Base-by-base conservation (phyloP, 2,113 vertebrate species). In the Puma concolor region DNA sequence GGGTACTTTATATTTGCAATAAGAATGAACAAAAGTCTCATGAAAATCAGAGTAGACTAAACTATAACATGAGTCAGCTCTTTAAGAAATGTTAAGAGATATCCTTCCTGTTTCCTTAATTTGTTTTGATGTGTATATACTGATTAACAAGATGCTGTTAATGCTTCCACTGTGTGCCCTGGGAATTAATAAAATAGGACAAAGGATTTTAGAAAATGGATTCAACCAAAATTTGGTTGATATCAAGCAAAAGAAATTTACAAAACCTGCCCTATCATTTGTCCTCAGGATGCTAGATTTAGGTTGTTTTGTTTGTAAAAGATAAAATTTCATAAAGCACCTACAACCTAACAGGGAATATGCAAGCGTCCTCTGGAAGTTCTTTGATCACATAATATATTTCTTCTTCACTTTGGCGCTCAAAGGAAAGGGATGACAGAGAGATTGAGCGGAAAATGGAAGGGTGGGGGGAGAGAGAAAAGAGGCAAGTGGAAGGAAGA, bases 351-450 rank as follows among this genome's bases (percentile, higher is more conserved):
- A 71, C 52, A 13, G 92, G 16, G 6, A 50, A 72, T 36, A 84
- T 2, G 36, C 79, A 79, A 90, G 67, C 15, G 21, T 80, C 50
- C 67, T 80, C 66, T 64, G 50, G n/a, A 96, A 95, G 64, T 50
- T 84, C 94, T 96, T 94, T 91, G 50, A 91, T 71, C 92, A 74
- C 71, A 29, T 80, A 83, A 97, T 84, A 94, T 66, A 92, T 95
- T 67, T 93, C 84, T 94, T 82, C 57, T 77, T 91, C 86, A 54
- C 91, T 92, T 80, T 89, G 31, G 31, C 19, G 36, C 33, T 88
- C 95, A 94, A 94, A 85, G 80, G 82, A 91, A 38, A n/a, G 63
- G 48, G 48, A 74, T 86, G 67, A 77, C 82, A 82, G 76, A 82
- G 44, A 89, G 50, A 84, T 17, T 60, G 71, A 44, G 85, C 27